phyloP scores from a whole-genome alignment of 2,888 invertebrate species.

The Dryobotodes eremita region DNA sequence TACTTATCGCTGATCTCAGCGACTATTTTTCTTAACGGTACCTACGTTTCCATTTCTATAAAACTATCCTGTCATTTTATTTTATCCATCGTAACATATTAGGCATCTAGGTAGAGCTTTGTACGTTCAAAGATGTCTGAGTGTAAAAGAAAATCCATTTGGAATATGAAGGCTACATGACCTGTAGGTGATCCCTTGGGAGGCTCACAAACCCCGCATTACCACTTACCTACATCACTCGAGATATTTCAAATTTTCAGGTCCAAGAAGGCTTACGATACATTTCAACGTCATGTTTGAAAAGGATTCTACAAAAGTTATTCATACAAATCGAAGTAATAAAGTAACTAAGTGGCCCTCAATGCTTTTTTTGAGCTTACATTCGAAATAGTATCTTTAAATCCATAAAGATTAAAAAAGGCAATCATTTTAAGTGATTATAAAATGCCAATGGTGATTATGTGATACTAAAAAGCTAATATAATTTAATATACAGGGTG shows the following conservation, averaged over 20 bases:
- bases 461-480: not conserved
- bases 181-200: slow-evolving; percentile 61
- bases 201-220: slow-evolving; percentile 60
- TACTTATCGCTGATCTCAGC: slow-evolving; percentile 50
- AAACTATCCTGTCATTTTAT: slow-evolving; percentile 47
- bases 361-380: slow-evolving; percentile 3
- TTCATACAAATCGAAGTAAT: slow-evolving; percentile 41
- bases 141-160: slow-evolving; percentile 66
- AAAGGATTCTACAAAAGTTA: slow-evolving; percentile 53
- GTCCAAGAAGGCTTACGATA: slow-evolving; percentile 52
- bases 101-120: slow-evolving; percentile 48
- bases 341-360: slow-evolving; percentile 45
- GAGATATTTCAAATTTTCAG: slow-evolving; percentile 58
- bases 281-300: slow-evolving; percentile 54
- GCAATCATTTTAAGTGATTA: not conserved
- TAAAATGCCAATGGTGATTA: not conserved
- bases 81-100: slow-evolving; percentile 47
- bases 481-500: too few relatives aligned
- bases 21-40: slow-evolving; percentile 32
- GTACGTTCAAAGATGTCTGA: slow-evolving; percentile 54
- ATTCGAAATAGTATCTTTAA: not conserved
- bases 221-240: slow-evolving; percentile 63
- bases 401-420: not conserved
- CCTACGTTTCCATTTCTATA: slow-evolving; percentile 24
- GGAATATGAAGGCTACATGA: slow-evolving; percentile 60